Conservation (phyloP, 2,113 vertebrate species). For the Dasyornis broadbenti region DNA sequence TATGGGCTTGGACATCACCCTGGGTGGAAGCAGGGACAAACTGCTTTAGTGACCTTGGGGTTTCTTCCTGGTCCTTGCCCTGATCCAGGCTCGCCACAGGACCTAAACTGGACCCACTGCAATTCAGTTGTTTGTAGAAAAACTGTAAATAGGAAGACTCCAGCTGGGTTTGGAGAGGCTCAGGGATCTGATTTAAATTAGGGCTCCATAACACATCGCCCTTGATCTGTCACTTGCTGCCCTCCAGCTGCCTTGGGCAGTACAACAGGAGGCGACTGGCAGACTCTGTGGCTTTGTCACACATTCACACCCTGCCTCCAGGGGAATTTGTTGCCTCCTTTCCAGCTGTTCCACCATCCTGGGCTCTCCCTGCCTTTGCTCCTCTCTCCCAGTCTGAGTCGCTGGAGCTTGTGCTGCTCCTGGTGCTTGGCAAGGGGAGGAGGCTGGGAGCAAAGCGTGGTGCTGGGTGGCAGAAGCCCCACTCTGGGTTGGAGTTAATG, state of each 20-base stretch:
- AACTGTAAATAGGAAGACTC: neutral
- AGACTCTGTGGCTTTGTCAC: neutral
- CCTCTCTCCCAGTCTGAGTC: neutral
- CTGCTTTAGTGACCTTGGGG: neutral
- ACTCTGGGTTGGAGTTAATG: neutral
- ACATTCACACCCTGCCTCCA: neutral
- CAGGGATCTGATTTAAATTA: neutral
- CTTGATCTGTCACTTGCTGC: conserved; percentile 46
- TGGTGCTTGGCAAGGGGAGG: neutral
- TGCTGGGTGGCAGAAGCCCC: neutral
- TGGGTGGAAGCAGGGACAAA: neutral
- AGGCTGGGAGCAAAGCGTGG: neutral
- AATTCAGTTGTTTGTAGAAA: neutral
- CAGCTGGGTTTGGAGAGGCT: neutral
- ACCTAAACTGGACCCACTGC: neutral
- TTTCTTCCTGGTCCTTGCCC: neutral
- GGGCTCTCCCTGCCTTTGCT: neutral
- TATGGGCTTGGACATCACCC: neutral
- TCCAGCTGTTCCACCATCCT: neutral
- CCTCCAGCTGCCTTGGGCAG: conserved; percentile 60
- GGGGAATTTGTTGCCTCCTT: neutral
- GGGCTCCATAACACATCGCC: neutral
- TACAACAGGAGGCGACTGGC: neutral
- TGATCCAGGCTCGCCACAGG: neutral
- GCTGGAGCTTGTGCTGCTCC: neutral